These are phyloP conservation scores for Bothrops jararaca DNA, from an alignment of 2,113 vertebrate genomes.

Conservation along the genomic window DNA sequence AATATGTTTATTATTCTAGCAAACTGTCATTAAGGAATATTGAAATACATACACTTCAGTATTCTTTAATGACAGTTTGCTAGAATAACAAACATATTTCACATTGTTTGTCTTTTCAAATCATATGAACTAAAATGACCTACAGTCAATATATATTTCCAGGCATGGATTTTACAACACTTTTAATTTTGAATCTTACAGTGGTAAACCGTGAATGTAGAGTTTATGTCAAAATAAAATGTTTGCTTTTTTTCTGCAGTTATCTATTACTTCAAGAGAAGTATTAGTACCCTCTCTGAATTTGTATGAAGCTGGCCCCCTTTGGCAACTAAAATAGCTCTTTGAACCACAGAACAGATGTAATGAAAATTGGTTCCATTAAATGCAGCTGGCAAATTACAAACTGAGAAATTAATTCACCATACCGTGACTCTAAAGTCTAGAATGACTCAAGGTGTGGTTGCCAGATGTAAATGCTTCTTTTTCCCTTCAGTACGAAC, in stretches of 20 bases:
- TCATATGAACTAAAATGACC: conserved; percentile 60
- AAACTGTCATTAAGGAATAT: background rate
- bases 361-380: conserved; percentile 82
- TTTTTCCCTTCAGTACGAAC: conserved; percentile 48
- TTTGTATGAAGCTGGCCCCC: conserved; percentile 68
- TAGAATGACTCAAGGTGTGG: conserved; percentile 74
- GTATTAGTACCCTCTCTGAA: conserved; percentile 62
- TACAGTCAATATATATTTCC: conserved; percentile 62
- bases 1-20: conserved; percentile 12
- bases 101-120: conserved; percentile 58
- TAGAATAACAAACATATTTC: conserved; percentile 8
- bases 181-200: conserved; percentile 68
- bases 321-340: conserved; percentile 75
- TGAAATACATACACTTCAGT: conserved; percentile 30
- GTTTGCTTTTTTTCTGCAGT: conserved; percentile 61
- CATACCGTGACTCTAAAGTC: conserved; percentile 70
- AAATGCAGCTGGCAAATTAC: conserved; percentile 80
- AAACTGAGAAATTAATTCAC: conserved; percentile 79
- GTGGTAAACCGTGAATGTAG: conserved; percentile 65
- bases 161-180: conserved; percentile 58
- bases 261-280: conserved; percentile 73
- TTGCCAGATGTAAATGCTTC: conserved; percentile 65
- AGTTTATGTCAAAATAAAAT: conserved; percentile 68
- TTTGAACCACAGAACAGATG: conserved; percentile 81
- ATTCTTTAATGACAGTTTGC: background rate